Percentiles rank a stretch among this genome's conserved stretches.
Evolutionary conservation across 92 coral and sea anemone species (phyloP).

Genomic region (Bergia puertoricense): DNA sequence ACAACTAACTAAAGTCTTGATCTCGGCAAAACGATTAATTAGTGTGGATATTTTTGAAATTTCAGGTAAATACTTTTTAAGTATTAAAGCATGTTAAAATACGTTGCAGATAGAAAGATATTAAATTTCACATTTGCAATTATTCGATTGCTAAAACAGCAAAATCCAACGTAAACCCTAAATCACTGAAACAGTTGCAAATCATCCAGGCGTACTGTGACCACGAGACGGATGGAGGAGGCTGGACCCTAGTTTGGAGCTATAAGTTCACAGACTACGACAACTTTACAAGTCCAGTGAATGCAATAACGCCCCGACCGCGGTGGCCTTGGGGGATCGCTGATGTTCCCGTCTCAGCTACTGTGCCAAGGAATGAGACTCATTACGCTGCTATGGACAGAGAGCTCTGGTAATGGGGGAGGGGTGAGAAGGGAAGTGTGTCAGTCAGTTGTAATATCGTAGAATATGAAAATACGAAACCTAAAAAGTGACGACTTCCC

Average conservation of each 20-base stretch:
- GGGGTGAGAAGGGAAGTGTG: neutral
- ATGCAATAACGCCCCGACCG: conserved; percentile 37
- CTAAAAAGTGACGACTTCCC: neutral
- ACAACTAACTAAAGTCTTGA: too few relatives aligned
- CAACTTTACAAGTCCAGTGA: conserved; percentile 23
- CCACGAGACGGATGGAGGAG: conserved; percentile 44
- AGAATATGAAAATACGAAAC: too few relatives aligned
- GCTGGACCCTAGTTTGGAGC: conserved; percentile 48
- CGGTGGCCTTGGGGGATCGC: conserved; percentile 35
- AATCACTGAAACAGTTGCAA: neutral
- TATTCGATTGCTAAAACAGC: too few relatives aligned
- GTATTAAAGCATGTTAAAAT: too few relatives aligned
- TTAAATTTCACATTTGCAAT: too few relatives aligned
- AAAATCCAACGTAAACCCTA: too few relatives aligned
- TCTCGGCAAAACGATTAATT: too few relatives aligned
- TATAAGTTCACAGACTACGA: conserved; percentile 25
- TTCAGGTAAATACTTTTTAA: too few relatives aligned
- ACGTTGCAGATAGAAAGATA: too few relatives aligned
- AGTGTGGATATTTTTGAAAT: too few relatives aligned
- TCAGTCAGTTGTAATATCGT: too few relatives aligned
- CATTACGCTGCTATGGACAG: conserved; percentile 42
- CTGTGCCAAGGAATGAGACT: conserved; percentile 31
- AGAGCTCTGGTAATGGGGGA: conserved; percentile 13
- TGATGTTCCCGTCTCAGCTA: conserved; percentile 15
- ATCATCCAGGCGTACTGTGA: conserved; percentile 33